A percentile compares a stretch with the other conserved stretches of the same genome.
These are phyloP conservation scores for Anthonomus grandis DNA, from an alignment of 1,140 invertebrate genomes.

Conservation along the genomic window DNA sequence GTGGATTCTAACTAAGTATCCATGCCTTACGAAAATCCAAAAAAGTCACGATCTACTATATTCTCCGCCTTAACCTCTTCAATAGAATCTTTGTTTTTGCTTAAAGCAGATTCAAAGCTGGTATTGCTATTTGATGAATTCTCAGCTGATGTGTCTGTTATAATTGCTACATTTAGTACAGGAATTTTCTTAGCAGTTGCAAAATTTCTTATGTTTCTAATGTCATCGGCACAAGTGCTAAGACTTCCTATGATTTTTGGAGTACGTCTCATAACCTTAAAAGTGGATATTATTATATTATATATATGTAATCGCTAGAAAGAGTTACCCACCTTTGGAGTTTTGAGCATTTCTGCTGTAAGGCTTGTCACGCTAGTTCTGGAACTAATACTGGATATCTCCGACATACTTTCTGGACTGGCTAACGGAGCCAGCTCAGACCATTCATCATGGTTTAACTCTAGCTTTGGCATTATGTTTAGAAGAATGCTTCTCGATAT, in stretches of 20 bases:
- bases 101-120: conserved; percentile 55
- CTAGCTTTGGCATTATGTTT: conserved; percentile 46
- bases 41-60: conserved; percentile 15
- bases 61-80: neutral
- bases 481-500: conserved; percentile 37
- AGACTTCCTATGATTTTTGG: conserved; percentile 64
- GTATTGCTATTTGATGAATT: conserved; percentile 53
- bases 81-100: conserved; percentile 35
- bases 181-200: conserved; percentile 48
- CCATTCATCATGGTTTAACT: conserved; percentile 61
- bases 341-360: conserved; percentile 26
- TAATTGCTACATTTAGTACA: conserved; percentile 22
- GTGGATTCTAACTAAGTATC: neutral
- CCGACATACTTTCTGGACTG: conserved; percentile 80
- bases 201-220: conserved; percentile 58
- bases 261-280: conserved; percentile 57
- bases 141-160: conserved; percentile 27
- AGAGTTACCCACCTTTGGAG: conserved; percentile 30
- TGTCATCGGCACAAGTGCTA: conserved; percentile 63
- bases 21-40: conserved; percentile 11
- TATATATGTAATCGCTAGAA: neutral
- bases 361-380: conserved; percentile 46
- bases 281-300: neutral
- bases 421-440: conserved; percentile 73
- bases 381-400: conserved; percentile 67